Conservation (phyloP, 2,888 invertebrate species). For the Tetheella fluctuosa region DNA sequence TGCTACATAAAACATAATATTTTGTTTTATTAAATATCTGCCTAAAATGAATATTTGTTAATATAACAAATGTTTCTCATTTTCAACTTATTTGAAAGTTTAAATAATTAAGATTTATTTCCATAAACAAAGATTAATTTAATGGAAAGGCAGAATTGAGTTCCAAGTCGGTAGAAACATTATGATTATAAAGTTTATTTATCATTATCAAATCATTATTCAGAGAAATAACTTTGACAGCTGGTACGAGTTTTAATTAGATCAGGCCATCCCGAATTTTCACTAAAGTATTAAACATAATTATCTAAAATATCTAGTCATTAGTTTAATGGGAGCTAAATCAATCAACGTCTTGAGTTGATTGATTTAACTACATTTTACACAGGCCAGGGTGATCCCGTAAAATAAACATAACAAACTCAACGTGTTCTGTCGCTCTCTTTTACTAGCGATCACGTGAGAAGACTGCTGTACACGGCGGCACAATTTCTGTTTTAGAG, state of each 20-base stretch:
- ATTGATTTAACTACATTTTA: too few relatives aligned
- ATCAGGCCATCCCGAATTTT: background rate
- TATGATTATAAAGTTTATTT: background rate
- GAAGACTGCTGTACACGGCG: too few relatives aligned
- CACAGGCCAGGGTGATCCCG: too few relatives aligned
- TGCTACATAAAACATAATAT: too few relatives aligned
- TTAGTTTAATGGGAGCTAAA: background rate
- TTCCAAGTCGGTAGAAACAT: background rate
- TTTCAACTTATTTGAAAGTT: background rate
- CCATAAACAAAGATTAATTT: slow-evolving; percentile 2
- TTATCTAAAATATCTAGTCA: background rate
- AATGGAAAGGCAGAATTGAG: background rate
- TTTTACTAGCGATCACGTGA: too few relatives aligned
- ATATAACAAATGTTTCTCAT: too few relatives aligned
- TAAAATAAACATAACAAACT: too few relatives aligned
- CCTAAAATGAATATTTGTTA: background rate
- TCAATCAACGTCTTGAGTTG: too few relatives aligned
- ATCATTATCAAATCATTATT: background rate
- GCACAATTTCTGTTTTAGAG: too few relatives aligned
- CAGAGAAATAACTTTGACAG: background rate
- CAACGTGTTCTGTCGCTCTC: too few relatives aligned
- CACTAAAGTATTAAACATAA: background rate
- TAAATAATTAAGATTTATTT: background rate
- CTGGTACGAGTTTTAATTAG: background rate
- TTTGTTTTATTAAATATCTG: background rate